Evolutionary conservation across 1,140 invertebrate genomes (phyloP).

Genomic region (Acromyrmex echinatior): DNA sequence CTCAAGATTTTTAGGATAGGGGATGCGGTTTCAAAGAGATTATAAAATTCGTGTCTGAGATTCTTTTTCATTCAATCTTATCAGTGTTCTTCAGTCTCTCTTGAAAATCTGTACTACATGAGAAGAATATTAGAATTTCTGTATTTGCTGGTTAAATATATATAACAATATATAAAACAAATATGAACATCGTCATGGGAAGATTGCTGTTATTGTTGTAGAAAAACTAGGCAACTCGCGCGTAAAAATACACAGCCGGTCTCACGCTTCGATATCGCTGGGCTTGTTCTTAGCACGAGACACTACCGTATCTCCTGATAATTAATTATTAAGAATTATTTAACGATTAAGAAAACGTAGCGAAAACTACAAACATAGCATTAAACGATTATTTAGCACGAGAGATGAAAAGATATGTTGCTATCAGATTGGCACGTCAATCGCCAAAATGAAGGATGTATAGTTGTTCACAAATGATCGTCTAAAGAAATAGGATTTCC

Average conservation of each 20-base stretch:
- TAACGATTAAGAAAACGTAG: slow-evolving; percentile 20
- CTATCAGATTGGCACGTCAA: neutral
- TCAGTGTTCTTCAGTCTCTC: too few species aligned
- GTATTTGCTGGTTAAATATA: neutral
- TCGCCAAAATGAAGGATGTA: neutral
- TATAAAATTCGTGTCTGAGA: too few species aligned
- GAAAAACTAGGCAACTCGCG: too few species aligned
- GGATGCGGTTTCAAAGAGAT: too few species aligned
- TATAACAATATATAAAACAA: neutral
- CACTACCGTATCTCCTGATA: too few species aligned
- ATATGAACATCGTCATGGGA: neutral
- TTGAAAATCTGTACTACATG: too few species aligned
- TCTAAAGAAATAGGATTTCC: slow-evolving; percentile 65
- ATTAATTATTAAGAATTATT: neutral
- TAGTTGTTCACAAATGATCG: neutral
- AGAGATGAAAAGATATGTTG: neutral
- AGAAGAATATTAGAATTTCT: neutral
- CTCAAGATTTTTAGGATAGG: too few species aligned
- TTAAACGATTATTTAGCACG: neutral
- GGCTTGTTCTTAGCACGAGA: too few species aligned
- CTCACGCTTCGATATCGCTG: too few species aligned
- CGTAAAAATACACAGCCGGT: too few species aligned
- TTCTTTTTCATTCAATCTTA: too few species aligned
- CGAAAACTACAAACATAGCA: neutral
- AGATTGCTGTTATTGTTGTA: neutral